Evolutionary conservation across 2,113 vertebrate genomes (phyloP), one percentile per base, ranked within the genome.

Genomic region (Mustela nigripes): DNA sequence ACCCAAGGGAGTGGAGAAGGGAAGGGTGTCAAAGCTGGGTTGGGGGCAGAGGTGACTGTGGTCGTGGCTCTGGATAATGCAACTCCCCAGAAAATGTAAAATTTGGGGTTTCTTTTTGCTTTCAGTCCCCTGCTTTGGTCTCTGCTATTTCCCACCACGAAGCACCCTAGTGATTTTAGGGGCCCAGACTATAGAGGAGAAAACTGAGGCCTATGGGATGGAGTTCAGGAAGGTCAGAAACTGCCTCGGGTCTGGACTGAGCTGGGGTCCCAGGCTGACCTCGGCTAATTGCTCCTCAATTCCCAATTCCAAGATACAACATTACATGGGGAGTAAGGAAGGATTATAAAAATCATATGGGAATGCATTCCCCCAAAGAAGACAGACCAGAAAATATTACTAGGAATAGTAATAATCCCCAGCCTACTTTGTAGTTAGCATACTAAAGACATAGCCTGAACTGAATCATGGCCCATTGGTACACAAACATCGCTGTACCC

Each of bases 81-180:
- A 95, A 39, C 69, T 89, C 39, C 85, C 80, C 6, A 5, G 69
- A 95, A 80, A 80, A 91, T 93, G 82, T 91, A 92, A 93, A 91
- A 79, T 84, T 48, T 93, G 93, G 95, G 53, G 76, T 89, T 95
- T 96, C 79, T 95, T 95, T 95, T 67, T 96, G 95, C 76, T 96
- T 96, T 95, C 80, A 36, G 84, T 85, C 63, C 71, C 33, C 80
- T 87, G 76, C 79, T 81, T 96, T 97, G 87, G 69, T 94, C 95
- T 95, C 79, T 95, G 92, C 60, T 71, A 48, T 81, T 95, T 98
- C 86, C 92, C 97, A 97, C 80, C 83, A 84, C 94, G 96, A 94
- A 97, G 87, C 74, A 92, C 45, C 10, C 26, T 87, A 39, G 89
- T 73, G 89, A 69, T 93, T 95, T 96, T 84, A 81, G 45, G 92